phyloP scores from a whole-genome alignment of 1,140 invertebrate species.

The Drosophila funebris region DNA sequence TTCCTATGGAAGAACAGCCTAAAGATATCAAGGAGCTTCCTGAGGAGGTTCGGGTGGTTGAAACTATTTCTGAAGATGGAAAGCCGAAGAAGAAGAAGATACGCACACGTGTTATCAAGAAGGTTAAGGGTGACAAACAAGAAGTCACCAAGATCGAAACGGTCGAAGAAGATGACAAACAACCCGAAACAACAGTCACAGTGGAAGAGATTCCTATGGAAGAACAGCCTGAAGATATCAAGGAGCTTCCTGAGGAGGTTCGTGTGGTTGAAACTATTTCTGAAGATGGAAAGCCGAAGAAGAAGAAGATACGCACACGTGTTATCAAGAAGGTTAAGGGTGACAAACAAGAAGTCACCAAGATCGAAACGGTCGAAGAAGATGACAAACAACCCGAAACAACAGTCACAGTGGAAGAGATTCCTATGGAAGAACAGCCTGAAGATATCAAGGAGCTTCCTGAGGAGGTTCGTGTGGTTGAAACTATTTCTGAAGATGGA shows the following conservation, averaged over 20 bases:
- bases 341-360: constrained; percentile 73
- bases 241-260: constrained; percentile 51
- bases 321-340: constrained; percentile 73
- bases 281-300: constrained; percentile 69
- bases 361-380: constrained; percentile 81
- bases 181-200: constrained; percentile 72
- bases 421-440: constrained; percentile 42
- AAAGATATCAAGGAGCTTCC: constrained; percentile 73
- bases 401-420: constrained; percentile 55
- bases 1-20: constrained; percentile 29
- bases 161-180: constrained; percentile 84
- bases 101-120: constrained; percentile 80
- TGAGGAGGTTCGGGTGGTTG: constrained; percentile 74
- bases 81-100: constrained; percentile 55
- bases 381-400: constrained; percentile 64
- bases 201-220: constrained; percentile 56
- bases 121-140: constrained; percentile 83
- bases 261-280: constrained; percentile 46
- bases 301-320: constrained; percentile 64
- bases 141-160: constrained; percentile 85
- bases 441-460: constrained; percentile 65
- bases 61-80: constrained; percentile 62
- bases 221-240: constrained; percentile 60
- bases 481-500: constrained; percentile 65
- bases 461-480: constrained; percentile 31